A percentile compares a stretch with the other conserved stretches of the same genome.
phyloP scores from a whole-genome alignment of 2,888 invertebrate genomes.

The Aleiodes testaceus region DNA sequence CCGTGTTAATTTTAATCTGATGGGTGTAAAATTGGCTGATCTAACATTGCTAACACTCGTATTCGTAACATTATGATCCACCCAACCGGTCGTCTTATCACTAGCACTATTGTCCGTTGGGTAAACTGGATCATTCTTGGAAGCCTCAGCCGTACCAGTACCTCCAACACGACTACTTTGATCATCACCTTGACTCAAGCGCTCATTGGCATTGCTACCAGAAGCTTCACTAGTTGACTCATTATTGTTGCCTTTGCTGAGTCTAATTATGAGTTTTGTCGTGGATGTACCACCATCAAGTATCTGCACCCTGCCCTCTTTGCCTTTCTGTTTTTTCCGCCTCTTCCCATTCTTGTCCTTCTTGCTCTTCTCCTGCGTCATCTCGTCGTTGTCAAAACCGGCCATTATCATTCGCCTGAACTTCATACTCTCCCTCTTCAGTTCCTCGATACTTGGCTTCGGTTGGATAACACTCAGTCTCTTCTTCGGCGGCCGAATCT shows the following conservation, averaged over 20 bases:
- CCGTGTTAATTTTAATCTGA: slow-evolving; percentile 88
- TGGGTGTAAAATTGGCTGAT: slow-evolving; percentile 83
- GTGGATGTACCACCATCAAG: slow-evolving; percentile 76
- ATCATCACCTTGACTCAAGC: slow-evolving; percentile 43
- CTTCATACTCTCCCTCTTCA: slow-evolving; percentile 90
- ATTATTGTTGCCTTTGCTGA: slow-evolving; percentile 72
- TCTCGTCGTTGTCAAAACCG: slow-evolving; percentile 83
- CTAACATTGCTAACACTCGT: slow-evolving; percentile 76
- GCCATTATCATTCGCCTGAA: slow-evolving; percentile 89
- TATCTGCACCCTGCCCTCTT: slow-evolving; percentile 75
- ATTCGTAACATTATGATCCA: slow-evolving; percentile 57
- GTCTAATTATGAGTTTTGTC: slow-evolving; percentile 85
- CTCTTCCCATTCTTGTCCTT: slow-evolving; percentile 76
- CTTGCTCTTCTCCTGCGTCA: slow-evolving; percentile 70
- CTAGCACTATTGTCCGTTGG: slow-evolving; percentile 62
- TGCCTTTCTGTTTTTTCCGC: slow-evolving; percentile 76
- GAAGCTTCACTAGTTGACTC: slow-evolving; percentile 29
- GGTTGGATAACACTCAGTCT: slow-evolving; percentile 78
- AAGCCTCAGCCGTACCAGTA: slow-evolving; percentile 53
- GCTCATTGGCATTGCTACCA: slow-evolving; percentile 26
- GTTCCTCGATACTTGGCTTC: slow-evolving; percentile 82
- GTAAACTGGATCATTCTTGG: slow-evolving; percentile 53
- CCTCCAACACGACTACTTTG: slow-evolving; percentile 59
- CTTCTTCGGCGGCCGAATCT: slow-evolving; percentile 85
- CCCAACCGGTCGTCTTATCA: slow-evolving; percentile 63